A percentile compares a stretch with the other conserved stretches of the same genome.
phyloP scores from a whole-genome alignment of 2,797 vertebrate species.

The Momotus momota region DNA sequence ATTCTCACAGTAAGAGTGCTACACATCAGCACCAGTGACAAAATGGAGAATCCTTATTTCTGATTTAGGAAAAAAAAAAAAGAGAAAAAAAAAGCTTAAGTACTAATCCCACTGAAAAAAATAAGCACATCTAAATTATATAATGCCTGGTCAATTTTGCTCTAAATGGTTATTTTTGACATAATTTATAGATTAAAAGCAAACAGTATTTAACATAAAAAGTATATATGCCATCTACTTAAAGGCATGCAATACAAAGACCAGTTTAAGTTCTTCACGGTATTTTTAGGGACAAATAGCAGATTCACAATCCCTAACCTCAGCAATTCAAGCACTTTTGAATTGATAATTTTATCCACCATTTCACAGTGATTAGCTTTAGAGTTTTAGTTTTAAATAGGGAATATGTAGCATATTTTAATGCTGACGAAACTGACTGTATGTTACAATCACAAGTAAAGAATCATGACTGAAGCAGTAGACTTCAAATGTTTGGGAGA shows the following conservation, averaged over 20 bases:
- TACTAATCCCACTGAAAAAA: not conserved
- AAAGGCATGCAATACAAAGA: not conserved
- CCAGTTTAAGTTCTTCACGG: not conserved
- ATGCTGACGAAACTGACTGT: not conserved
- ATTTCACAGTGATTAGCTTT: not conserved
- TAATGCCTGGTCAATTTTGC: not conserved
- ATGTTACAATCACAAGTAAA: not conserved
- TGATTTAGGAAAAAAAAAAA: not conserved
- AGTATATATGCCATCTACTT: not conserved
- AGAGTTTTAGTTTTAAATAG: not conserved
- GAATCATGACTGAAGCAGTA: not conserved
- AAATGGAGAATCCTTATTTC: not conserved
- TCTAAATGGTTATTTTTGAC: not conserved
- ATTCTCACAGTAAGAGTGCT: not conserved
- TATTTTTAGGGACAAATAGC: not conserved
- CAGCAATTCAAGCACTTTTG: not conserved
- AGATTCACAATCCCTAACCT: not conserved
- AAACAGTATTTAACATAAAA: not conserved
- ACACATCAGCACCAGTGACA: not conserved
- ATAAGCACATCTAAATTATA: not conserved
- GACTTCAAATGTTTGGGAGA: not conserved
- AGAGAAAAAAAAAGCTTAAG: not conserved
- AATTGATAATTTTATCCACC: not conserved
- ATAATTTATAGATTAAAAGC: not conserved
- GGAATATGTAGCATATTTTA: not conserved